Evolutionary conservation across 2,888 invertebrate species (phyloP).

Genomic region (Aromia moschata): DNA sequence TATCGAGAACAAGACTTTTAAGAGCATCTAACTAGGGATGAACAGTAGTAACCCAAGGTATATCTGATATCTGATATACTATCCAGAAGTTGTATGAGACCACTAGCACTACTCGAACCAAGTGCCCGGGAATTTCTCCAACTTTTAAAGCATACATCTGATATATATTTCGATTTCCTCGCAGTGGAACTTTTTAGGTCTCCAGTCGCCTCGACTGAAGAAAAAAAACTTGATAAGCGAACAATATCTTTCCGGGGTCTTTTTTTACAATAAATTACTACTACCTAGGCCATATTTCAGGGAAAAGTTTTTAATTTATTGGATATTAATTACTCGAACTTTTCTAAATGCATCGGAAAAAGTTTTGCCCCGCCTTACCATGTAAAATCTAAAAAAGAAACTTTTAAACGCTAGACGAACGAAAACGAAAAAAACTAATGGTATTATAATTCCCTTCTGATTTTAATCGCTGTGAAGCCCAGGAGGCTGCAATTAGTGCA

Average conservation of each 20-base stretch:
- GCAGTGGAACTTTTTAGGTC: slow-evolving; percentile 35
- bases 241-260: slow-evolving; percentile 13
- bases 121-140: slow-evolving; percentile 33
- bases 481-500: neutral
- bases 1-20: no score
- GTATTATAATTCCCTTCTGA: slow-evolving; percentile 8
- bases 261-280: slow-evolving; percentile 19
- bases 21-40: no score
- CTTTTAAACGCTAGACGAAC: slow-evolving; percentile 1
- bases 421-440: slow-evolving; percentile 4
- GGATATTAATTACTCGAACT: slow-evolving; percentile 22
- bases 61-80: slow-evolving; percentile 29
- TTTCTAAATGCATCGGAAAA: slow-evolving; percentile 7
- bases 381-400: neutral
- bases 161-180: slow-evolving; percentile 40
- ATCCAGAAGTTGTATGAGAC: slow-evolving; percentile 34
- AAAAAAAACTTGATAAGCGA: slow-evolving; percentile 19
- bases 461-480: neutral
- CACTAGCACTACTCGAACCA: slow-evolving; percentile 17
- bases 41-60: neutral
- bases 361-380: slow-evolving; percentile 4
- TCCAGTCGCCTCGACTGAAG: slow-evolving; percentile 5
- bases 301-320: slow-evolving; percentile 21
- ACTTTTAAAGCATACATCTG: slow-evolving; percentile 39
- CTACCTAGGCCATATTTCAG: slow-evolving; percentile 13